Percentiles rank a stretch among this genome's conserved stretches.
Evolutionary conservation across 2,797 vertebrate genomes (phyloP).

Genomic region (Smutsia gigantea): DNA sequence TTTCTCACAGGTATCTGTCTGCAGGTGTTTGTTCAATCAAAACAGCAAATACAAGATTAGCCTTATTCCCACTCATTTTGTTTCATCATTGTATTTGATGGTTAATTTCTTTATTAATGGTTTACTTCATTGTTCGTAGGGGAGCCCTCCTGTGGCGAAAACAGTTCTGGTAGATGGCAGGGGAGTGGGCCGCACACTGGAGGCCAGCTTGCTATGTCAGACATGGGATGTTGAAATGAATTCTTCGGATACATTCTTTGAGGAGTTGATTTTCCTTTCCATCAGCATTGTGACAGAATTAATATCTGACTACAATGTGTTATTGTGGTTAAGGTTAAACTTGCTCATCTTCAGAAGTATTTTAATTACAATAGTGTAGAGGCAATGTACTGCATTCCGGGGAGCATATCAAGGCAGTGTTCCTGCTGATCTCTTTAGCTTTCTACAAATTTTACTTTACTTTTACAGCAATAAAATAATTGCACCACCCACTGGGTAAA

Average conservation of each 20-base stretch:
- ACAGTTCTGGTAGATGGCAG: neutral
- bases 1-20: too few species aligned
- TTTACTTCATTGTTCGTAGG: neutral
- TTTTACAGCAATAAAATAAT: neutral
- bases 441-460: too few species aligned
- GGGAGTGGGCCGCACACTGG: accelerated
- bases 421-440: accelerated
- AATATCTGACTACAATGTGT: too few species aligned
- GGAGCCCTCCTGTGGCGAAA: conserved; percentile 60
- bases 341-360: neutral
- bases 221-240: accelerated
- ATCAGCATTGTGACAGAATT: accelerated
- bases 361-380: accelerated
- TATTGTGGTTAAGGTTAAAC: accelerated
- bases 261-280: neutral
- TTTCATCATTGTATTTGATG: neutral
- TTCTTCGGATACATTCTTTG: neutral
- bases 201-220: neutral
- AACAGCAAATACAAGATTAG: accelerated
- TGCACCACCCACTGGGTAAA: neutral
- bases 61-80: neutral
- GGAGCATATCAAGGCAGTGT: accelerated
- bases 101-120: neutral
- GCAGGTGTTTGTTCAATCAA: neutral
- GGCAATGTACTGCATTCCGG: accelerated